Conservation (phyloP, 2,797 vertebrate species). For the Alauda arvensis region DNA sequence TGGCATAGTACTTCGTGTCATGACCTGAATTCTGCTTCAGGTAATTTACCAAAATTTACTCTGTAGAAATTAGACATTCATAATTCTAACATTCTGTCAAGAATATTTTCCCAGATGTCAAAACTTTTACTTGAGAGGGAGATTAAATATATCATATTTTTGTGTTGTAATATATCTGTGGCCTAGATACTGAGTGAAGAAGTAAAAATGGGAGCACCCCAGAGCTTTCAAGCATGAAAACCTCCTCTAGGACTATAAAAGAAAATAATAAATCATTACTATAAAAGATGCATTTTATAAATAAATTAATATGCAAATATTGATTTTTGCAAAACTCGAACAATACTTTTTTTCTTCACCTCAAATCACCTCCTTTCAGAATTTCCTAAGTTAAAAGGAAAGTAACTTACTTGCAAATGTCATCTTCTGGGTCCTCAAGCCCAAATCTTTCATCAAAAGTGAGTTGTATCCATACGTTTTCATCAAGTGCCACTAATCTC, state of each 20-base stretch:
- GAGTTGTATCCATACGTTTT: constrained; percentile 89
- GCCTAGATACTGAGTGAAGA: neutral
- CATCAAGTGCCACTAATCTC: constrained; percentile 84
- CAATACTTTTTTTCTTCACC: neutral
- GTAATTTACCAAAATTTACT: neutral
- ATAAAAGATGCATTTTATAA: neutral
- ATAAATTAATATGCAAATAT: neutral
- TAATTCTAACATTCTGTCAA: neutral
- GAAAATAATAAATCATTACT: neutral
- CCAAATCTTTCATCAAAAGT: constrained; percentile 93
- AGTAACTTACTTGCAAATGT: constrained; percentile 93
- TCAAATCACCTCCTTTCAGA: neutral
- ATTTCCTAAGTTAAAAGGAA: neutral
- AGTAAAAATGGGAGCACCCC: neutral
- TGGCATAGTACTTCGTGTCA: neutral
- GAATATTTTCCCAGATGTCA: neutral
- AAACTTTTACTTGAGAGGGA: neutral
- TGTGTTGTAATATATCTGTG: neutral
- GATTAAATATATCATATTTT: neutral
- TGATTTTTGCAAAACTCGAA: neutral
- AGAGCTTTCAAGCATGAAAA: neutral
- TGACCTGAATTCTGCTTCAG: neutral
- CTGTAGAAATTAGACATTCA: neutral
- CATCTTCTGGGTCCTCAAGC: constrained; percentile 94
- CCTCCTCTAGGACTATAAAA: neutral